Percentiles rank a stretch among this genome's conserved stretches.
These are phyloP conservation scores for Chunga burmeisteri DNA, from an alignment of 2,113 vertebrate genomes.

Conservation along the genomic window DNA sequence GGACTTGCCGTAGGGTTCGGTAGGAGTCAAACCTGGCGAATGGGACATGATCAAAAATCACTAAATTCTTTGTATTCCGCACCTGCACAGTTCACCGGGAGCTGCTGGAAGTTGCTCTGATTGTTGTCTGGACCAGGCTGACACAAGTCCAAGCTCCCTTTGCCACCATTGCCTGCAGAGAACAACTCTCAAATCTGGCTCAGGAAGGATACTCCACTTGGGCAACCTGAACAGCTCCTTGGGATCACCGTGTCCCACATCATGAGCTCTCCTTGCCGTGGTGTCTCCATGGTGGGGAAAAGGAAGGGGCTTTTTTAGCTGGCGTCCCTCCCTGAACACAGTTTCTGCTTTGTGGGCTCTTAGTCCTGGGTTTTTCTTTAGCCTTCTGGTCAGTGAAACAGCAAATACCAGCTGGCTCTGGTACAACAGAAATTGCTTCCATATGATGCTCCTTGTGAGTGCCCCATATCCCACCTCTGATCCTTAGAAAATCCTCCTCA, in stretches of 20 bases:
- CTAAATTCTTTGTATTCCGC: not conserved
- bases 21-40: not conserved
- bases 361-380: not conserved
- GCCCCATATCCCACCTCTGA: too few relatives aligned
- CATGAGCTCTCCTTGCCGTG: not conserved
- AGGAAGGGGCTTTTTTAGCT: not conserved
- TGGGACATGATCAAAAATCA: not conserved
- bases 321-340: not conserved
- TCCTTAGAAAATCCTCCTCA: not conserved
- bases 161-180: not conserved
- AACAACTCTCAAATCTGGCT: not conserved
- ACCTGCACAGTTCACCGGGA: not conserved
- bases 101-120: not conserved
- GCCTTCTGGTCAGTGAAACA: not conserved
- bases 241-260: accelerated
- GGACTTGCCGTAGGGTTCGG: not conserved
- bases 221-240: not conserved
- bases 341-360: not conserved
- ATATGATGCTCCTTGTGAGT: not conserved
- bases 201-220: not conserved
- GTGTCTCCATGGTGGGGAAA: not conserved
- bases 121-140: not conserved
- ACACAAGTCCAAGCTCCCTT: not conserved
- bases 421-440: not conserved
- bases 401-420: not conserved